Percentiles rank a stretch among this genome's conserved stretches.
Evolutionary conservation across 2,888 invertebrate species (phyloP).

Genomic region (Mythimna loreyi): DNA sequence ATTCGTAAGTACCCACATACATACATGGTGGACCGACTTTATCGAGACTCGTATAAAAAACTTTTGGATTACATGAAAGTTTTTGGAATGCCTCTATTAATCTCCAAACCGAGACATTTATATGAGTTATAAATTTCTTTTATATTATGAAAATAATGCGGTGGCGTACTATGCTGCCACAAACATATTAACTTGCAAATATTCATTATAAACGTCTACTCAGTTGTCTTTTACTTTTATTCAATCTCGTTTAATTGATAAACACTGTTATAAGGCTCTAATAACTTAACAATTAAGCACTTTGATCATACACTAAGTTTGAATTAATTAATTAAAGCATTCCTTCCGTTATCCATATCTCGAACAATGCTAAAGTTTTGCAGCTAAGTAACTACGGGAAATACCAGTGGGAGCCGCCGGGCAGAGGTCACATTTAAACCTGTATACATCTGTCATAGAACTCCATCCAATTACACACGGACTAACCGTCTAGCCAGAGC

Average conservation of each 20-base stretch:
- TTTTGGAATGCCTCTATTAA: constrained; percentile 53
- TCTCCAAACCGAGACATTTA: constrained; percentile 53
- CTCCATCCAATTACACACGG: constrained; percentile 27
- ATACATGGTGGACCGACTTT: constrained; percentile 1
- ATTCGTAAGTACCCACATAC: not conserved
- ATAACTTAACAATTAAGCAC: not conserved
- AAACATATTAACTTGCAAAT: constrained; percentile 24
- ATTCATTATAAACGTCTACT: constrained; percentile 2
- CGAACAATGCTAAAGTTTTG: constrained; percentile 35
- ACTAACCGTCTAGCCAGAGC: constrained; percentile 29
- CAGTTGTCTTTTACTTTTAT: not conserved
- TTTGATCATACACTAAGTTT: constrained; percentile 12
- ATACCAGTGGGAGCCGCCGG: constrained; percentile 34
- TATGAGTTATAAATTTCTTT: constrained; percentile 48
- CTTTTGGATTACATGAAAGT: constrained; percentile 40
- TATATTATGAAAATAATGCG: constrained; percentile 43
- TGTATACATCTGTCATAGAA: constrained; percentile 38
- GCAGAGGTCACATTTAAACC: constrained; percentile 32
- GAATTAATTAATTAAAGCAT: constrained; percentile 31
- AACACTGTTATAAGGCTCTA: not conserved
- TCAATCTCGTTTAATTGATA: not conserved
- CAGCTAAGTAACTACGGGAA: constrained; percentile 27
- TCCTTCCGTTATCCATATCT: constrained; percentile 18
- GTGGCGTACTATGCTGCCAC: constrained; percentile 13
- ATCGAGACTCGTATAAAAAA: constrained; percentile 41